Percentiles rank a stretch among this genome's conserved stretches.
phyloP scores from a whole-genome alignment of 2,888 invertebrate genomes.

The Rosalia funebris region DNA sequence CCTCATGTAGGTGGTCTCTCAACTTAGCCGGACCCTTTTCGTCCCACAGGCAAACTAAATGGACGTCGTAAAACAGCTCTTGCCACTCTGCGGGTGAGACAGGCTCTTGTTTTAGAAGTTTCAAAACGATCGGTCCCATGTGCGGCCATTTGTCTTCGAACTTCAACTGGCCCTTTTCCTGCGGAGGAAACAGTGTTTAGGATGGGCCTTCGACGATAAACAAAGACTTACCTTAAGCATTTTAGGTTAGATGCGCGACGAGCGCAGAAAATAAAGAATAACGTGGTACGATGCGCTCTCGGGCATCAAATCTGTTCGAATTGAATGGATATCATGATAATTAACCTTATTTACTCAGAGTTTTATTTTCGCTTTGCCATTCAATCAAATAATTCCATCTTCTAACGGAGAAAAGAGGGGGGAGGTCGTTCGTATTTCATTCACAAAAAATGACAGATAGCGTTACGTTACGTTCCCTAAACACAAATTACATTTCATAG shows the following conservation, averaged over 20 bases:
- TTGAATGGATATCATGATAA: constrained; percentile 1
- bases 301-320: constrained; percentile 12
- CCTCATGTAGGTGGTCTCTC: constrained; percentile 87
- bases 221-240: constrained; percentile 51
- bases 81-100: constrained; percentile 98
- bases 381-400: not conserved
- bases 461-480: not conserved
- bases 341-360: not conserved
- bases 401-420: not conserved
- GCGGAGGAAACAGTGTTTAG: constrained; percentile 22
- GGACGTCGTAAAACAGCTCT: constrained; percentile 94
- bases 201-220: constrained; percentile 13
- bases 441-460: not conserved
- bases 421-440: not conserved
- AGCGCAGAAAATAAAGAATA: constrained; percentile 23
- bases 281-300: not conserved
- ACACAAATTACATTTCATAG: too few species aligned
- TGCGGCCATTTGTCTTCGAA: constrained; percentile 98
- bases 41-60: constrained; percentile 97
- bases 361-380: not conserved
- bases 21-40: constrained; percentile 92
- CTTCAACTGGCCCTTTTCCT: constrained; percentile 83
- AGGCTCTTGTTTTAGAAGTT: constrained; percentile 91
- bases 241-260: constrained; percentile 42
- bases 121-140: constrained; percentile 93